Base-by-base conservation (phyloP, 2,888 invertebrate genomes). In the Phytoseiulus persimilis region DNA sequence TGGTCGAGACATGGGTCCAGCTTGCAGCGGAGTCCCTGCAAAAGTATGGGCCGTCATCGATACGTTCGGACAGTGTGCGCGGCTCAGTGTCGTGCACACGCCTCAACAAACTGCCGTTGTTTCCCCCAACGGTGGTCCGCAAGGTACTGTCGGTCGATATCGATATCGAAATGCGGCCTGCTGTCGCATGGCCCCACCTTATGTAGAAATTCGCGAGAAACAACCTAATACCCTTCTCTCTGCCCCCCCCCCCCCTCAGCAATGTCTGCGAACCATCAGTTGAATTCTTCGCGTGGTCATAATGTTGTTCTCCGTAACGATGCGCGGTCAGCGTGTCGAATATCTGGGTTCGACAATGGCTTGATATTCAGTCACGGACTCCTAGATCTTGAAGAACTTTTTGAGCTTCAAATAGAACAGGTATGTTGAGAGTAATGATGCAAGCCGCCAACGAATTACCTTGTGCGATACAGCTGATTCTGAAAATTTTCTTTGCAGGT, bases 41-140 rank as follows among this genome's bases (percentile, higher is more conserved):
- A 96, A 95, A 93, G 95, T 98, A 90, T 98, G 96, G 93, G 97
- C 97, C 0, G 97, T 98, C n/a, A 95, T 98, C 89, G 98, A 98
- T 93, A 94, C 98, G 90, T 98, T 97, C 92, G 98, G 98, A 0
- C 97, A 97, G 92, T 98, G 98, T 93, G 96, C 97, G 0, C 97
- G 98, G 94, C 97, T 97, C 31, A 93, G 93, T 46, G 93, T 94
- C 65, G 91, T 92, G 28, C 91, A 90, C 31, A 46, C 90, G 28
- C n/a, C 91, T 90, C 89, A 89, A 11, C 45, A 83, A 32, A 32
- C 39, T 83, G 39, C 87, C 23, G 65, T 31, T 32, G 83, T 65
- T 91, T 91, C 90, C 90, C 65, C 65, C 28, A 65, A 65, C 18
- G 65, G 65, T 6, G 65, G 65, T 23, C 65, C 65, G 2, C 65